A percentile compares a stretch with the other conserved stretches of the same genome.
phyloP scores from a whole-genome alignment of 2,888 invertebrate species.

The Chorisops tibialis region DNA sequence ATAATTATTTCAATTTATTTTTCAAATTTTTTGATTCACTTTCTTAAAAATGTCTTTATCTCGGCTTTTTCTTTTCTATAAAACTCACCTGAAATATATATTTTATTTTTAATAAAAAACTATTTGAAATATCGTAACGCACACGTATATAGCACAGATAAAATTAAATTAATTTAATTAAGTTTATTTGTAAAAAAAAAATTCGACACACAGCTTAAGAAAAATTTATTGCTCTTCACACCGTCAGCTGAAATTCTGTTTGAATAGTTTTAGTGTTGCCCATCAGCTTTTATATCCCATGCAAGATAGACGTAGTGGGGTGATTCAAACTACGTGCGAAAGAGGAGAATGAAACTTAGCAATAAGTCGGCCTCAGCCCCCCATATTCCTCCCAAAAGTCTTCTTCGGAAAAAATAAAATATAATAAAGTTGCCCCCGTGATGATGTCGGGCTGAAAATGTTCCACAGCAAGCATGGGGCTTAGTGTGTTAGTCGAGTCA shows the following conservation, averaged over 20 bases:
- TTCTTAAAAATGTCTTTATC: not conserved
- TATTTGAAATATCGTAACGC: not conserved
- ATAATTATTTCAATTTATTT: no score
- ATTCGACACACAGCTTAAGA: not conserved
- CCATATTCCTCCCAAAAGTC: constrained; percentile 23
- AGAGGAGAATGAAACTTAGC: constrained; percentile 27
- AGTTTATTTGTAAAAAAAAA: not conserved
- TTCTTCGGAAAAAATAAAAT: constrained; percentile 15
- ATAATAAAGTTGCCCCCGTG: not conserved
- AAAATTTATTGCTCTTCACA: constrained; percentile 23
- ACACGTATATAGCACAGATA: not conserved
- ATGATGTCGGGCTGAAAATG: no score
- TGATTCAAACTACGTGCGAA: constrained; percentile 24
- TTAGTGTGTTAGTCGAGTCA: no score
- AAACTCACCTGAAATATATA: not conserved
- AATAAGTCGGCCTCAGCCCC: not conserved
- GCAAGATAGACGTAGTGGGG: constrained; percentile 16
- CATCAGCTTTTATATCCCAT: constrained; percentile 46
- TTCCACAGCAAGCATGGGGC: no score
- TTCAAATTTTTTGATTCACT: not conserved
- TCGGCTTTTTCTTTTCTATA: not conserved
- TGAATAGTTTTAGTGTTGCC: constrained; percentile 45
- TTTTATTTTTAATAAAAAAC: not conserved
- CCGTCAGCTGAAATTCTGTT: constrained; percentile 47
- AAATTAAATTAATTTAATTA: not conserved